phyloP scores from a whole-genome alignment of 2,113 vertebrate genomes.

The Hydropotes inermis region DNA sequence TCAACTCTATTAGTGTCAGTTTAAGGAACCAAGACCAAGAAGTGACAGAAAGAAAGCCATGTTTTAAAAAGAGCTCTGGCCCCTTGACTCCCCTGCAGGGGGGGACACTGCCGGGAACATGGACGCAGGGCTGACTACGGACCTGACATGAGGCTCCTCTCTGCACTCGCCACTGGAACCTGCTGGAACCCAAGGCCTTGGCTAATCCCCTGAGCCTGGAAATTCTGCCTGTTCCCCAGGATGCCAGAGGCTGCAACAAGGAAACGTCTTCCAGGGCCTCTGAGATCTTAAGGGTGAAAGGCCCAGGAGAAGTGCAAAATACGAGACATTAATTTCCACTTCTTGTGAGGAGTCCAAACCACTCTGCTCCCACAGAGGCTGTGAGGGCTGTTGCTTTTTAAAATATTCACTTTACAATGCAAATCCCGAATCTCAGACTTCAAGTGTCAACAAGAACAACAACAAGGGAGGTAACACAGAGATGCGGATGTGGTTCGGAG shows the following conservation, averaged over 20 bases:
- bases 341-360: background rate
- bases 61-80: background rate
- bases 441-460: background rate
- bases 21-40: background rate
- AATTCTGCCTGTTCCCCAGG: background rate
- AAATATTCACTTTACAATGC: conserved; percentile 40
- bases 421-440: background rate
- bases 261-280: conserved; percentile 24
- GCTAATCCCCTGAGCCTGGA: background rate
- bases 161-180: background rate
- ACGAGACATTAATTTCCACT: conserved; percentile 14
- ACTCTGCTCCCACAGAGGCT: conserved; percentile 15
- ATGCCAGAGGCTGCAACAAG: background rate
- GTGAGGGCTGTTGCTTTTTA: conserved; percentile 13
- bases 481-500: conserved; percentile 16
- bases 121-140: background rate
- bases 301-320: conserved; percentile 21
- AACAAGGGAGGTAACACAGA: background rate
- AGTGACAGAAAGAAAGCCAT: background rate
- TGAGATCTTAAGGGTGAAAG: conserved; percentile 35
- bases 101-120: background rate
- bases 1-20: background rate
- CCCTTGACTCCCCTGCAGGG: background rate
- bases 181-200: conserved; percentile 12
- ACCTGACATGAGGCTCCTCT: background rate